Evolutionary conservation across 2,113 vertebrate genomes (phyloP).

Genomic region (Recurvirostra avosetta): DNA sequence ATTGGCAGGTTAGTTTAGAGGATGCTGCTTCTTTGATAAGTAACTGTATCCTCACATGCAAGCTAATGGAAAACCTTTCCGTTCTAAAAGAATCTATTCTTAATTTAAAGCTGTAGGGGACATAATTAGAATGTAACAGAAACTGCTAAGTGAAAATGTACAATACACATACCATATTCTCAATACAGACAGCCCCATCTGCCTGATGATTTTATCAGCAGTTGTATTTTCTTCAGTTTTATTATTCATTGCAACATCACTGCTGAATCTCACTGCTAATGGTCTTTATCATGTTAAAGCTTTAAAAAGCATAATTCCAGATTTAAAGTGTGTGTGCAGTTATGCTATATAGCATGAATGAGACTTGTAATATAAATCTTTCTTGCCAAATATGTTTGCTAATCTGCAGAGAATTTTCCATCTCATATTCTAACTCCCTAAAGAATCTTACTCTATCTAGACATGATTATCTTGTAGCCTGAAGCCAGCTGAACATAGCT

Average conservation of each 20-base stretch:
- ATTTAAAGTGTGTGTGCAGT: neutral
- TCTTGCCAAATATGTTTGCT: constrained; percentile 34
- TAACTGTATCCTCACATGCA: neutral
- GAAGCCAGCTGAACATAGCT: constrained; percentile 4
- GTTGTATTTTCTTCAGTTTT: neutral
- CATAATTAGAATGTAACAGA: neutral
- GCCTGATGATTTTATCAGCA: neutral
- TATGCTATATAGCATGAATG: neutral
- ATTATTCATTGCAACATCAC: neutral
- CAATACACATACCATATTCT: neutral
- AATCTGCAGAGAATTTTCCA: constrained; percentile 2
- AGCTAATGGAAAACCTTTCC: neutral
- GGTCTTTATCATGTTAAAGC: neutral
- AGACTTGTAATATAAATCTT: constrained; percentile 34
- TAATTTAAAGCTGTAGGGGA: neutral
- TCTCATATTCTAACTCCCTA: constrained; percentile 18
- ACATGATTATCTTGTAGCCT: constrained; percentile 36
- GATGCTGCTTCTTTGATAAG: neutral
- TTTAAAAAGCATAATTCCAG: neutral
- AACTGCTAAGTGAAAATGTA: neutral
- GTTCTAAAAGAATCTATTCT: neutral
- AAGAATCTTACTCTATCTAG: constrained; percentile 17
- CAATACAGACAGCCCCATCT: neutral
- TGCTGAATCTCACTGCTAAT: neutral
- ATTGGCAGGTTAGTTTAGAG: neutral